Conservation (phyloP, 2,888 invertebrate genomes). For the Luperina testacea region DNA sequence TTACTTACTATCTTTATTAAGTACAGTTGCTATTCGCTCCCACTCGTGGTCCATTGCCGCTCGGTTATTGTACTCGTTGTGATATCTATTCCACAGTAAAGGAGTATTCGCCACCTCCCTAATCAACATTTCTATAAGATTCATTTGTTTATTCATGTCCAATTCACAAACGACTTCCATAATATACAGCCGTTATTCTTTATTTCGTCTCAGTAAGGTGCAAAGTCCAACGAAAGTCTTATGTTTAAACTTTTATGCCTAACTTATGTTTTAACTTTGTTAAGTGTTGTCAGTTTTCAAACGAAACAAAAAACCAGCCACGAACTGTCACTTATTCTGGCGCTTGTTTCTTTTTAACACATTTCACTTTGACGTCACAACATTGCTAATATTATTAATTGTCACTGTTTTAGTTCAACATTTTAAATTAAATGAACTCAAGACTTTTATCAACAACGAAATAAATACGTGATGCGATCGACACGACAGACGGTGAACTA, state of each 20-base stretch:
- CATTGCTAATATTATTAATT: not conserved
- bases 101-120: slow-evolving; percentile 62
- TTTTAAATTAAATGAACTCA: slow-evolving; percentile 5
- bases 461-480: slow-evolving; percentile 60
- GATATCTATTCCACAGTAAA: slow-evolving; percentile 64
- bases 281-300: not conserved
- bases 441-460: slow-evolving; percentile 10
- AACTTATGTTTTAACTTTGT: slow-evolving; percentile 5
- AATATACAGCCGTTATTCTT: not conserved
- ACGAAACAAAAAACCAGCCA: slow-evolving; percentile 8
- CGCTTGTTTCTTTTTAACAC: not conserved
- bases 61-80: slow-evolving; percentile 59
- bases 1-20: slow-evolving; percentile 63
- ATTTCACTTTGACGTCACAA: not conserved
- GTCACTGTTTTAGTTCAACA: not conserved
- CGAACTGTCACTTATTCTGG: slow-evolving; percentile 8
- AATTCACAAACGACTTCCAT: slow-evolving; percentile 9
- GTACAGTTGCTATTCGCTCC: slow-evolving; percentile 43
- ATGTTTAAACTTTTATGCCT: not conserved
- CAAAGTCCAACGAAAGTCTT: slow-evolving; percentile 2
- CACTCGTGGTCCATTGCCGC: slow-evolving; percentile 58
- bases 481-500: slow-evolving; percentile 62
- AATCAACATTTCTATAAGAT: slow-evolving; percentile 58
- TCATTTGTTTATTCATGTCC: slow-evolving; percentile 16
- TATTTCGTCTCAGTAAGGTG: not conserved